These are phyloP conservation scores for Mya arenaria DNA, from an alignment of 1,140 invertebrate species.

Conservation along the genomic window DNA sequence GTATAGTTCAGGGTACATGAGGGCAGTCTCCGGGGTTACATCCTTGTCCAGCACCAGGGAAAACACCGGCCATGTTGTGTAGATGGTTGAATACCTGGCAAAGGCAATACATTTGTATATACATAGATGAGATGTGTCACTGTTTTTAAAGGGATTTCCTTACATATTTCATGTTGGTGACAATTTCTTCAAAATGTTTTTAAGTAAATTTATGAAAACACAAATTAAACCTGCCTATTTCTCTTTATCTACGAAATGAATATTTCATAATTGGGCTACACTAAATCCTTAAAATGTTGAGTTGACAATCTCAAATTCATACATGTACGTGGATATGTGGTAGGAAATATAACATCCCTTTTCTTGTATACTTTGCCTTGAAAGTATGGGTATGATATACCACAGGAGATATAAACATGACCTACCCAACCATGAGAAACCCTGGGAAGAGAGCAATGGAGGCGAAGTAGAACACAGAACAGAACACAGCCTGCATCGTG, in stretches of 20 bases:
- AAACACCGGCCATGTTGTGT: conserved; percentile 99
- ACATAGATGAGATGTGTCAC: conserved; percentile 97
- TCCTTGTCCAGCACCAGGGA: conserved; percentile 97
- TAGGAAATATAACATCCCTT: no score
- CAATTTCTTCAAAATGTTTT: no score
- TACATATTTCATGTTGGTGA: no score
- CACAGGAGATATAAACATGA: no score
- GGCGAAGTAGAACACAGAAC: conserved; percentile 99
- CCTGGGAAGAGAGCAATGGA: conserved; percentile 99
- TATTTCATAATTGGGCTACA: no score
- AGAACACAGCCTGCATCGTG: conserved; percentile 99
- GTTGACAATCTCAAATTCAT: no score
- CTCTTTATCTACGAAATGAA: conserved; percentile 96
- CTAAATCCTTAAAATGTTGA: no score
- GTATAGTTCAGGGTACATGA: conserved; percentile 98
- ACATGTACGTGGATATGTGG: no score
- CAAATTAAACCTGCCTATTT: conserved; percentile 97
- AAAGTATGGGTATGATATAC: no score
- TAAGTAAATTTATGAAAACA: conserved; percentile 96
- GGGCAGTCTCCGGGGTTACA: conserved; percentile 94
- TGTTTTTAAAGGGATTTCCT: no score
- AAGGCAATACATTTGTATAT: conserved; percentile 57
- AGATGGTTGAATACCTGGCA: conserved; percentile 95
- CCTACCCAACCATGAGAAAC: conserved; percentile 97
- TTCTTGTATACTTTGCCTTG: no score